Evolutionary conservation across 2,113 vertebrate species (phyloP).

Genomic region (Ornithorhynchus anatinus): DNA sequence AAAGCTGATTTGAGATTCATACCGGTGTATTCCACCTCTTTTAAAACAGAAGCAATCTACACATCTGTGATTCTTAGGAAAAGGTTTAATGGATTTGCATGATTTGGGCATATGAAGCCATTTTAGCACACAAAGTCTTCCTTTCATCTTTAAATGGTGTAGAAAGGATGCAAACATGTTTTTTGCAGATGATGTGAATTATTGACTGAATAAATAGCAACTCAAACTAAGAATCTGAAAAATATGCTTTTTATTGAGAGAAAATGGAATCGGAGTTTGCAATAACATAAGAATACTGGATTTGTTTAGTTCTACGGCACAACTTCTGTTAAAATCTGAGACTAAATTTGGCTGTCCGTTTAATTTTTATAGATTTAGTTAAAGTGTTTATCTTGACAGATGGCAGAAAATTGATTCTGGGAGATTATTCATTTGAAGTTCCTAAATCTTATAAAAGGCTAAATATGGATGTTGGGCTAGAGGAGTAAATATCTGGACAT

Average conservation of each 20-base stretch:
- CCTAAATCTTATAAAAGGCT: neutral
- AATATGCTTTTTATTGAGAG: slow-evolving; percentile 44
- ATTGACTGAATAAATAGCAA: slow-evolving; percentile 53
- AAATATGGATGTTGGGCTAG: neutral
- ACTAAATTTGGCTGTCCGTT: neutral
- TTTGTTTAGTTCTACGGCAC: neutral
- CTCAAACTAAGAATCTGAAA: slow-evolving; percentile 25
- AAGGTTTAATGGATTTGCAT: slow-evolving; percentile 54
- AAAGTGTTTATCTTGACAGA: slow-evolving; percentile 9
- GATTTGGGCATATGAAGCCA: slow-evolving; percentile 53
- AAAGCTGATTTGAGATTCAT: slow-evolving; percentile 58
- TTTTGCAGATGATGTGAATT: slow-evolving; percentile 53
- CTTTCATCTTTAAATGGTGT: slow-evolving; percentile 45
- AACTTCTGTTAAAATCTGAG: neutral
- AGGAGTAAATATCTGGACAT: neutral
- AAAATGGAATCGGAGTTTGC: slow-evolving; percentile 34
- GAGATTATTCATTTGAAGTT: neutral
- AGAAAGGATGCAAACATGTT: slow-evolving; percentile 51
- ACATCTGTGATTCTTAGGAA: slow-evolving; percentile 57
- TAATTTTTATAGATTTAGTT: neutral
- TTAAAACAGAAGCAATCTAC: slow-evolving; percentile 43
- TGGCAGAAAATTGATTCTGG: slow-evolving; percentile 2
- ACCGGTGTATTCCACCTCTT: slow-evolving; percentile 40
- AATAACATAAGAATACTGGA: neutral
- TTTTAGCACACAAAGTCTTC: slow-evolving; percentile 55